Percentiles rank a stretch among this genome's conserved stretches.
These are phyloP conservation scores for Steatocranus sp. DNA, from an alignment of 2,797 vertebrate genomes.

Conservation along the genomic window DNA sequence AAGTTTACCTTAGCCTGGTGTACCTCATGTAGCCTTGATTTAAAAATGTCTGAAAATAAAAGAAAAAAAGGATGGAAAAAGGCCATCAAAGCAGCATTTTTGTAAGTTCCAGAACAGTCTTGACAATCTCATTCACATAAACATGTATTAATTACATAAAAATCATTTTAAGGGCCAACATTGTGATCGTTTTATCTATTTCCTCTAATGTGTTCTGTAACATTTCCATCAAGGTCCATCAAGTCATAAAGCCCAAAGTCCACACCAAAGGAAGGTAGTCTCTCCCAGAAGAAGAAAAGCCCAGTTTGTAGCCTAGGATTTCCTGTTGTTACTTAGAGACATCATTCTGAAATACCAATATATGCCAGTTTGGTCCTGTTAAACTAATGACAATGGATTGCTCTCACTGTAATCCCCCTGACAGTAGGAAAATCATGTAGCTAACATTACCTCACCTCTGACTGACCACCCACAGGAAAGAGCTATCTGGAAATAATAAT, in stretches of 20 bases:
- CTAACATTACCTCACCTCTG: neutral
- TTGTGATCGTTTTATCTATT: neutral
- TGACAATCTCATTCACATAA: neutral
- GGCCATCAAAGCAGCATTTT: neutral
- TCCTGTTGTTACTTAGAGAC: neutral
- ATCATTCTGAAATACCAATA: neutral
- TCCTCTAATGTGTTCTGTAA: neutral
- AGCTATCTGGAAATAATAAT: neutral
- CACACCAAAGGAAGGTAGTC: neutral
- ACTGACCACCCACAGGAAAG: neutral
- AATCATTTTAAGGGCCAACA: neutral
- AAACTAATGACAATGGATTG: neutral
- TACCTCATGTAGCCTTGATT: neutral
- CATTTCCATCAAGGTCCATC: neutral
- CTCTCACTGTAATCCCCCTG: neutral
- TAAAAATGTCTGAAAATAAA: neutral
- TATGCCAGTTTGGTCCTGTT: neutral
- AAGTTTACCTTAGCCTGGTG: neutral
- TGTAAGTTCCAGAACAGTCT: neutral
- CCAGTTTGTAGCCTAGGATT: neutral
- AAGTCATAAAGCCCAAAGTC: neutral
- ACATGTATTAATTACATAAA: neutral
- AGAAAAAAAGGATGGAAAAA: neutral
- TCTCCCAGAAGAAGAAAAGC: neutral
- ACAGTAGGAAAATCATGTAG: neutral